Percentiles rank a stretch among this genome's conserved stretches.
Evolutionary conservation across 2,113 vertebrate species (phyloP).

Genomic region (Caloenas nicobarica): DNA sequence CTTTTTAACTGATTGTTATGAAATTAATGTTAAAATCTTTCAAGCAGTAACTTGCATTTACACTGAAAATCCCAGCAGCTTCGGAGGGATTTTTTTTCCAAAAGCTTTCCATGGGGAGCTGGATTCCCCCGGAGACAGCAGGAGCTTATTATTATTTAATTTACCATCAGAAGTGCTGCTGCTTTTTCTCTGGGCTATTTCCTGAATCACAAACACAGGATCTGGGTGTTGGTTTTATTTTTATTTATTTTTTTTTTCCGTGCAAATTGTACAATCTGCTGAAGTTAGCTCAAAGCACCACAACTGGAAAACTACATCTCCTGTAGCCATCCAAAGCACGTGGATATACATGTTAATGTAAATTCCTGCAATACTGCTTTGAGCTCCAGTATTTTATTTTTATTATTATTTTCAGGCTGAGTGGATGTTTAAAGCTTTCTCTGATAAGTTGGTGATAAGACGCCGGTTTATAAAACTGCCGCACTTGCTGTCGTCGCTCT

Average conservation of each 20-base stretch:
- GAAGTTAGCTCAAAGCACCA: background rate
- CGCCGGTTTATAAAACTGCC: background rate
- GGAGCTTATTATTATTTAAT: background rate
- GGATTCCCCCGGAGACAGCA: background rate
- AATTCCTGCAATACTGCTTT: background rate
- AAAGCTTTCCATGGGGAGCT: background rate
- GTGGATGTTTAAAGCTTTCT: background rate
- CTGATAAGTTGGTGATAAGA: background rate
- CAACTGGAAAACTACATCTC: background rate
- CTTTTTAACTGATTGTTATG: background rate
- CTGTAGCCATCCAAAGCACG: accelerated
- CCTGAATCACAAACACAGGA: background rate
- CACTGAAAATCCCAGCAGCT: background rate
- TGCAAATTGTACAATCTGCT: background rate
- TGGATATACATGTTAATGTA: background rate
- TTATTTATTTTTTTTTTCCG: background rate
- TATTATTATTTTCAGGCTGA: background rate
- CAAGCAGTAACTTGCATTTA: background rate
- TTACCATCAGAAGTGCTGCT: background rate
- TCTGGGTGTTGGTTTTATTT: background rate
- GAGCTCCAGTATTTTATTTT: background rate
- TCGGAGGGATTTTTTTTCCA: background rate
- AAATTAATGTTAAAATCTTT: background rate
- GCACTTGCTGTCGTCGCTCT: background rate
- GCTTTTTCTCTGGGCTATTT: background rate